phyloP scores from a whole-genome alignment of 2,888 invertebrate species.

The Apodemia zela region DNA sequence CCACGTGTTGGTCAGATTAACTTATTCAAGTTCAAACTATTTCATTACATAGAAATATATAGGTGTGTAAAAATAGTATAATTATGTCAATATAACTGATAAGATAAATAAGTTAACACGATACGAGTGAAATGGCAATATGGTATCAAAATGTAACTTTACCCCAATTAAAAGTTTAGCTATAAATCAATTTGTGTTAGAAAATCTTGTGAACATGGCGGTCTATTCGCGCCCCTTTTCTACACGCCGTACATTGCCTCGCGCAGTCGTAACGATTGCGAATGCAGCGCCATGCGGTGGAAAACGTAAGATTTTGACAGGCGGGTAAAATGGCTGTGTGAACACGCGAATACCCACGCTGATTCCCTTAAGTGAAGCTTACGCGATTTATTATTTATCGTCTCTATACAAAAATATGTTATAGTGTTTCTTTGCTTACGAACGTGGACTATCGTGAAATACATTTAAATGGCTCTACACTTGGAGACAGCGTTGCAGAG shows the following conservation, averaged over 20 bases:
- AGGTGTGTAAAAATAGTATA: not conserved
- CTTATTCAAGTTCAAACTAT: not conserved
- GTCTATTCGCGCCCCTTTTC: constrained; percentile 32
- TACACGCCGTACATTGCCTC: constrained; percentile 40
- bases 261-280: constrained; percentile 70
- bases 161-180: constrained; percentile 70
- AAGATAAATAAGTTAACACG: not conserved
- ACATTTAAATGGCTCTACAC: constrained; percentile 65
- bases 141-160: constrained; percentile 57
- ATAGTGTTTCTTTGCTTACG: constrained; percentile 56
- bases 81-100: not conserved
- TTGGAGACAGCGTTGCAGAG: constrained; percentile 77
- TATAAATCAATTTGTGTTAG: constrained; percentile 65
- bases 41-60: not conserved
- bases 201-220: constrained; percentile 44
- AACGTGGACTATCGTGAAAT: constrained; percentile 41
- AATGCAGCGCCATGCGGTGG: constrained; percentile 58
- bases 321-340: constrained; percentile 75
- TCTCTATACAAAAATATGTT: constrained; percentile 58
- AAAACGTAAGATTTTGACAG: constrained; percentile 63
- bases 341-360: constrained; percentile 73
- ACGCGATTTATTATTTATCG: constrained; percentile 61
- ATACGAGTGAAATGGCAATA: constrained; percentile 37
- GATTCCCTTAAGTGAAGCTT: constrained; percentile 55
- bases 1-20: not conserved